Conservation (phyloP, 2,113 vertebrate species). For the Myotis yumanensis region DNA sequence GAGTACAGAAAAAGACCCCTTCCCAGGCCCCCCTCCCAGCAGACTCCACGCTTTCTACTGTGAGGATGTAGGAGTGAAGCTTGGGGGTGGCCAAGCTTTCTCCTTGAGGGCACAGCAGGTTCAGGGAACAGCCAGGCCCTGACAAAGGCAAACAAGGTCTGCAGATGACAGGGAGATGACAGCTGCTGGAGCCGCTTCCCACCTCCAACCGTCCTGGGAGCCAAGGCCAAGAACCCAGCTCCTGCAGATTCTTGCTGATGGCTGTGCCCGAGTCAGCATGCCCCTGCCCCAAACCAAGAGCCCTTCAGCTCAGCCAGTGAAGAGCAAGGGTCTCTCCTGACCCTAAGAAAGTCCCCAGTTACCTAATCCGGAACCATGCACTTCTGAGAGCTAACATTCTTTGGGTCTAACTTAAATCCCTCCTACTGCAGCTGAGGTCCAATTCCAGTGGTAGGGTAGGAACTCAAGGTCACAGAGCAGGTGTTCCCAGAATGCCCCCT, state of each 20-base stretch:
- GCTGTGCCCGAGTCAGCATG: neutral
- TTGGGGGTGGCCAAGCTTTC: neutral
- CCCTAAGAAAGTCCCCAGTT: neutral
- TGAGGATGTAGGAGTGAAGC: neutral
- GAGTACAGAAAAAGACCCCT: neutral
- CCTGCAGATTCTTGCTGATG: neutral
- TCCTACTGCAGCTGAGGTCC: neutral
- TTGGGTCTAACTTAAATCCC: slow-evolving; percentile 3
- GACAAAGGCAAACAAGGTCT: neutral
- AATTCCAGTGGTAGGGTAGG: neutral
- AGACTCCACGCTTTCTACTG: neutral
- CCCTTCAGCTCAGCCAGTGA: neutral
- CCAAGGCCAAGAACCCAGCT: neutral
- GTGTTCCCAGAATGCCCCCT: neutral
- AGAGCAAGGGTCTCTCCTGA: neutral
- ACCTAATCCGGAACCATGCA: neutral
- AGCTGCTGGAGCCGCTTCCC: neutral
- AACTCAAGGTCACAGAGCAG: neutral
- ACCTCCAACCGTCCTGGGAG: neutral
- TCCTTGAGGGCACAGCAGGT: neutral
- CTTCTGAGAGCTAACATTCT: neutral
- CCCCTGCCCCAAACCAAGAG: neutral
- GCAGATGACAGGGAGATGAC: neutral
- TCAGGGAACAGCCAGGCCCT: neutral
- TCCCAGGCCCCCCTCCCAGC: neutral